Evolutionary conservation across 2,113 vertebrate species (phyloP), one percentile per base, ranked within the genome.

Genomic region (Brachionichthys hirsutus): DNA sequence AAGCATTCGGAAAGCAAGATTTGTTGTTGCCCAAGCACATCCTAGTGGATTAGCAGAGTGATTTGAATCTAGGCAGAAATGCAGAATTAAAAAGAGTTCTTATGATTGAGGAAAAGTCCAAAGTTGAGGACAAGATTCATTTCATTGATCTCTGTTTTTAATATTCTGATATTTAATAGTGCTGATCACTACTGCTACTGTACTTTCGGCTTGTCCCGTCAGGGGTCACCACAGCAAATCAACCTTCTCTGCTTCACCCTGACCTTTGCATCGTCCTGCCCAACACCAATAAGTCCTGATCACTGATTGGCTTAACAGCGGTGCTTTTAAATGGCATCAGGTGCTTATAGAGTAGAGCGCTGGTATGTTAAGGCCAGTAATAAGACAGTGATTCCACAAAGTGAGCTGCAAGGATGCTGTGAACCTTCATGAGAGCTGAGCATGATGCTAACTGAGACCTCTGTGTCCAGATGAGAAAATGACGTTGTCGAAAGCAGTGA

Each of bases 1-100:
- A 49, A 80, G 59, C 71, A 44, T 69, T 57, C 50, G 41, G 46
- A 70, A 74, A 83, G 54, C 62, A 20, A 52, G 18, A 78, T 80
- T 67, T 12, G 55, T 73, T 75, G 56, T 43, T 75, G 56, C 40
- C 55, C 45, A 62, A 79, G 79, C 62, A 75, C 62, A 19, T 16
- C 64, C 12, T 35, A 12, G 16, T 17, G 55, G 49, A 65, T 76
- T 75, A 61, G 47, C 43, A 30, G 67, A 58, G 70, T 62, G 34
- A 59, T 73, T 73, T 56, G 0, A 49, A 62, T 58, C 62, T 52
- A 70, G 60, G 64, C 45, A 78, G 42, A 51, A 67, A 54, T 14
- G n/a, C n/a, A n/a, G n/a, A 46, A 38, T 47, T 34, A 14, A 36
- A 55, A 20, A 52, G 24, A 30, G 24, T 30, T 30, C 24, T n/a